Percentiles rank a stretch among this genome's conserved stretches.
Evolutionary conservation across 1,140 invertebrate genomes (phyloP).

Genomic region (Drosophila melanogaster): Release_6_plus_ISO1_MT NT_033777.3:14519001-14519500

Average conservation of each 20-base stretch:
- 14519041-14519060: too few relatives aligned
- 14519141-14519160: background rate
- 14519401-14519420: slow-evolving; percentile 23
- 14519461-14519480: slow-evolving; percentile 21
- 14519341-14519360: slow-evolving; percentile 65
- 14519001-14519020: background rate
- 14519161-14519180: background rate
- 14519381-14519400: too few relatives aligned
- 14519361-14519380: slow-evolving; percentile 40
- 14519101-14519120: background rate
- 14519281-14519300: background rate
- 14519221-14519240: too few relatives aligned
- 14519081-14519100: too few relatives aligned
- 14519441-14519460: slow-evolving; percentile 28
- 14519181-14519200: background rate
- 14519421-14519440: slow-evolving; percentile 45
- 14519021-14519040: too few relatives aligned
- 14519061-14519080: too few relatives aligned
- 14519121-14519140: too few relatives aligned
- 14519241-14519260: slow-evolving; percentile 1
- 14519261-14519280: background rate
- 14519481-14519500: slow-evolving; percentile 31
- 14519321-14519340: slow-evolving; percentile 75
- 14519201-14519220: too few relatives aligned
- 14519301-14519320: slow-evolving; percentile 31